phyloP scores from a whole-genome alignment of 2,113 vertebrate species.

The Loxodonta africana region DNA sequence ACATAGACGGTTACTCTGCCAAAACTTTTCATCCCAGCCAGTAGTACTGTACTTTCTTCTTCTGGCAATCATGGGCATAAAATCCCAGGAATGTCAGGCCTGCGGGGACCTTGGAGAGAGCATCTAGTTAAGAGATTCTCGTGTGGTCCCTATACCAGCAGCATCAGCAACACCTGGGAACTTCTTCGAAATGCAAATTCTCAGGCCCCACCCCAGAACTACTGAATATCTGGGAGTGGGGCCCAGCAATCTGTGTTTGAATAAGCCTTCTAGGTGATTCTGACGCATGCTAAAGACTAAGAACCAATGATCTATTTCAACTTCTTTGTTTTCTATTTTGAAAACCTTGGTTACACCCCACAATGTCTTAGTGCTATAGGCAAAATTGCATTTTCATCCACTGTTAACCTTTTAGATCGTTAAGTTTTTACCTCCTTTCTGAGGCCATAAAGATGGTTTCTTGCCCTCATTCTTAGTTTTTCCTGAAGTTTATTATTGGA shows the following conservation, averaged over 20 bases:
- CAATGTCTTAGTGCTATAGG: background rate
- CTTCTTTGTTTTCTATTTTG: background rate
- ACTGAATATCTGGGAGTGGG: too few relatives aligned
- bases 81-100: background rate
- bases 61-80: background rate
- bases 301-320: background rate
- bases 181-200: too few relatives aligned
- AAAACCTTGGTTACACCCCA: background rate
- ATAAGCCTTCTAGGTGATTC: background rate
- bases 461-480: background rate
- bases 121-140: background rate
- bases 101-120: background rate
- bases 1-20: background rate
- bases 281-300: background rate
- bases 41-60: background rate
- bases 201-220: too few relatives aligned
- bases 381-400: constrained; percentile 3
- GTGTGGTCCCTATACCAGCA: too few relatives aligned
- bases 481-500: constrained; percentile 1
- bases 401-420: background rate
- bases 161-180: too few relatives aligned
- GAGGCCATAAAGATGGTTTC: background rate
- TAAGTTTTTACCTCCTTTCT: background rate
- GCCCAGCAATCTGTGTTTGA: too few relatives aligned
- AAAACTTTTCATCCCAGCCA: background rate